Evolutionary conservation across 2,888 invertebrate genomes (phyloP).

Genomic region (Epinotia brunnichana): DNA sequence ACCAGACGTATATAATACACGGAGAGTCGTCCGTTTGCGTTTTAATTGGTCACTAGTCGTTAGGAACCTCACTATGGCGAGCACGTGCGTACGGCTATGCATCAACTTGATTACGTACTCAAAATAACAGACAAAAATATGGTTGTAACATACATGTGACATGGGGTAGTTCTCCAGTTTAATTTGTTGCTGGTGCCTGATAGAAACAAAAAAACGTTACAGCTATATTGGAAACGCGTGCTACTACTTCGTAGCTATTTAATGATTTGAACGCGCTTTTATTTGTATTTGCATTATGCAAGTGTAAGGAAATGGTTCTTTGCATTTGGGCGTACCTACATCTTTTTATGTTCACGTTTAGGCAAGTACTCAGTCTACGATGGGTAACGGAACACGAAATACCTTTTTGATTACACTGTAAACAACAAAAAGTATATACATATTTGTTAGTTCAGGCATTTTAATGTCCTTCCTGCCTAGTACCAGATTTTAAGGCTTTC

Average conservation of each 20-base stretch:
- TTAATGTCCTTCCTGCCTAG: constrained; percentile 43
- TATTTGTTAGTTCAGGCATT: constrained; percentile 41
- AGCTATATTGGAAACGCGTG: too few species aligned
- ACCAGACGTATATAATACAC: constrained; percentile 27
- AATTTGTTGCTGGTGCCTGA: neutral
- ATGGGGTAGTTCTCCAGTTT: neutral
- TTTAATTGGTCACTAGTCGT: constrained; percentile 72
- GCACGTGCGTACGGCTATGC: constrained; percentile 63
- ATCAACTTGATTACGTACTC: constrained; percentile 56
- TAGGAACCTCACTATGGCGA: constrained; percentile 54
- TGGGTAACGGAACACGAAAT: constrained; percentile 6
- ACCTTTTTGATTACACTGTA: constrained; percentile 9
- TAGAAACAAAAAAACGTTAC: neutral
- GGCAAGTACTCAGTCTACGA: too few species aligned
- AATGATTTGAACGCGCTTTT: neutral
- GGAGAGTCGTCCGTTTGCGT: constrained; percentile 50
- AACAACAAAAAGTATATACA: constrained; percentile 33
- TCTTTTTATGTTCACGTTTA: neutral
- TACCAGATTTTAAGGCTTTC: constrained; percentile 54
- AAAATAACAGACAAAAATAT: constrained; percentile 20
- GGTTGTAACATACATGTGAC: constrained; percentile 1
- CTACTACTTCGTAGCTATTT: neutral
- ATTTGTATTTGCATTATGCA: neutral
- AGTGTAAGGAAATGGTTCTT: neutral
- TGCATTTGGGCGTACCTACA: neutral